These are phyloP conservation scores for Epsilonema sp. DNA, from an alignment of 2,888 invertebrate species.

Conservation along the genomic window DNA sequence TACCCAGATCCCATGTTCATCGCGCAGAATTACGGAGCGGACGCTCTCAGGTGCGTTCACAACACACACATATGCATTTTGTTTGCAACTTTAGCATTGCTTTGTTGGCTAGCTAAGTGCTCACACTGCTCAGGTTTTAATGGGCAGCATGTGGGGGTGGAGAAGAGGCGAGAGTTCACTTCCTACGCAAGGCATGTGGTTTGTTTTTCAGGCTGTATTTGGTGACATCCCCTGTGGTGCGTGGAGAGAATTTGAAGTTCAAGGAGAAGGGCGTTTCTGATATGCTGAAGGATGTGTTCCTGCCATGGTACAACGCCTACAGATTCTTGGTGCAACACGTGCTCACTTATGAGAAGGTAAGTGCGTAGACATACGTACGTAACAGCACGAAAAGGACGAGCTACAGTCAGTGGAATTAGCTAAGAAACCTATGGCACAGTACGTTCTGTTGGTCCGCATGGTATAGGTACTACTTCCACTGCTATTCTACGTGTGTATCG, in stretches of 20 bases:
- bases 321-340: slow-evolving; percentile 84
- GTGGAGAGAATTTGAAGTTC: slow-evolving; percentile 83
- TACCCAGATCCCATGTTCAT: slow-evolving; percentile 83
- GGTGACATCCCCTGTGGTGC: slow-evolving; percentile 90
- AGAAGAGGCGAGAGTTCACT: no score
- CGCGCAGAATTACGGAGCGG: slow-evolving; percentile 78
- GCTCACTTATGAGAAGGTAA: slow-evolving; percentile 48
- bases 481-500: no score
- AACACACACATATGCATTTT: no score
- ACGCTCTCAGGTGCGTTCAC: slow-evolving; percentile 59
- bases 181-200: no score
- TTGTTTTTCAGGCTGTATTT: slow-evolving; percentile 58
- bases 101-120: no score
- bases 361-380: no score
- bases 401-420: neutral
- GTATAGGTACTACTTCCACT: no score
- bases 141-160: no score
- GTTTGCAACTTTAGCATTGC: neutral
- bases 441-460: neutral
- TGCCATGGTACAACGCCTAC: slow-evolving; percentile 63
- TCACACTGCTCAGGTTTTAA: no score
- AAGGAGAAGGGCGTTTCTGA: slow-evolving; percentile 92
- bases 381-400: no score
- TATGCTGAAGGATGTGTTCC: slow-evolving; percentile 83
- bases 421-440: neutral